phyloP scores from a whole-genome alignment of 2,113 vertebrate species.

The Corythoichthys haematopterus region DNA sequence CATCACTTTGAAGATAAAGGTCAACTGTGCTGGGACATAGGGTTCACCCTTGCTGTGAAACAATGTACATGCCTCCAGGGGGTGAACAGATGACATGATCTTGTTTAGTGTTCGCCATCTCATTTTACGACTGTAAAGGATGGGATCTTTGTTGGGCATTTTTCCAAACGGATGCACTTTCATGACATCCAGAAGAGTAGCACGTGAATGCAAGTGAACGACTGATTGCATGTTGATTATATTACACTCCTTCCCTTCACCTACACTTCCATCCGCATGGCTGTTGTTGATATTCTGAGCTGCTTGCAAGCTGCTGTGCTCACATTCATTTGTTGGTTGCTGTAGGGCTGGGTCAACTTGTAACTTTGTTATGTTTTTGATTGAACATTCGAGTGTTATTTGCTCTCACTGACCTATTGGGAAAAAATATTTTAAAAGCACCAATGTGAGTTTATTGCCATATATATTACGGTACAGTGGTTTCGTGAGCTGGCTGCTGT shows the following conservation, averaged over 20 bases:
- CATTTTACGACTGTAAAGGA: slow-evolving; percentile 16
- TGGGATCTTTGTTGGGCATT: slow-evolving; percentile 39
- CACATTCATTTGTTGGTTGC: slow-evolving; percentile 7
- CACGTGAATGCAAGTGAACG: slow-evolving; percentile 13
- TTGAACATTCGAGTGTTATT: background rate
- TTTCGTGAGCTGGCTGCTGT: slow-evolving; percentile 3
- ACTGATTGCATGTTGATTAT: slow-evolving; percentile 48
- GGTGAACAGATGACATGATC: slow-evolving; percentile 7
- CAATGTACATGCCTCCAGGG: background rate
- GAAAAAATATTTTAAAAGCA: background rate
- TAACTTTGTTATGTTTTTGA: background rate
- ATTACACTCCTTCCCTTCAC: slow-evolving; percentile 25
- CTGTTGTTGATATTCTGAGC: slow-evolving; percentile 39
- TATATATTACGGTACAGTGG: background rate
- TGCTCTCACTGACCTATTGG: background rate
- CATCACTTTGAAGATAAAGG: background rate
- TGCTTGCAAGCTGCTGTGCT: slow-evolving; percentile 11
- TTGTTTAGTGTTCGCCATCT: slow-evolving; percentile 34
- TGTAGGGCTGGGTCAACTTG: background rate
- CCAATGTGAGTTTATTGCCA: background rate
- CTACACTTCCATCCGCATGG: slow-evolving; percentile 17
- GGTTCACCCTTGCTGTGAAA: slow-evolving; percentile 1
- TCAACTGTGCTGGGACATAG: background rate
- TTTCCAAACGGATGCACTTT: slow-evolving; percentile 31
- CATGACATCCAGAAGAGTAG: slow-evolving; percentile 17